A percentile compares a stretch with the other conserved stretches of the same genome.
Evolutionary conservation across 2,888 invertebrate genomes (phyloP).

Genomic region (Xylophagus ater): DNA sequence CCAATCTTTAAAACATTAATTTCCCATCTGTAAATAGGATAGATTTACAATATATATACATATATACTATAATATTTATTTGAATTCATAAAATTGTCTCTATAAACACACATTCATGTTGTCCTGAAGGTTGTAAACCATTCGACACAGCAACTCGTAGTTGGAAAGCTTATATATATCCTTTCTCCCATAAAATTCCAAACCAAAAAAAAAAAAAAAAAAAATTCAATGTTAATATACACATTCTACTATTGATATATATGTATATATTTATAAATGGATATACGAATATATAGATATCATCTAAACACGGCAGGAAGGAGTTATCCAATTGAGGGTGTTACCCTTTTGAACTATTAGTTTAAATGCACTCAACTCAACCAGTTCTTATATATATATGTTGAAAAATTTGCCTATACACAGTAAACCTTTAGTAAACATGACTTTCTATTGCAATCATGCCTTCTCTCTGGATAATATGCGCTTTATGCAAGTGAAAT

Average conservation of each 20-base stretch:
- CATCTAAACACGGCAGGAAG: slow-evolving; percentile 8
- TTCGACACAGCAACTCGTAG: slow-evolving; percentile 16
- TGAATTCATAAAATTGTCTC: too few relatives aligned
- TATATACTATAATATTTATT: too few relatives aligned
- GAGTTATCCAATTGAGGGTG: slow-evolving; percentile 8
- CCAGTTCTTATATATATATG: too few relatives aligned
- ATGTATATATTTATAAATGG: too few relatives aligned
- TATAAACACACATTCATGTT: too few relatives aligned
- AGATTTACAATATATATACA: too few relatives aligned
- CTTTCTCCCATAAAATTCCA: slow-evolving; percentile 9
- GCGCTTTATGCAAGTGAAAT: slow-evolving; percentile 13
- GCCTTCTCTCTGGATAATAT: slow-evolving; percentile 12
- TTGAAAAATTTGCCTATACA: not conserved
- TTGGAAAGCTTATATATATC: slow-evolving; percentile 13
- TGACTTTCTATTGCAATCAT: not conserved
- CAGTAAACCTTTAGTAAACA: not conserved
- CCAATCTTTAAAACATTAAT: slow-evolving; percentile 15
- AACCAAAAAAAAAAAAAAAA: too few relatives aligned
- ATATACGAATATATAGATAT: too few relatives aligned
- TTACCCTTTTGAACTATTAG: slow-evolving; percentile 1
- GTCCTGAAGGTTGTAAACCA: slow-evolving; percentile 16
- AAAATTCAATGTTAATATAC: too few relatives aligned
- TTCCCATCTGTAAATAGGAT: slow-evolving; percentile 4
- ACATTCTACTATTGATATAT: too few relatives aligned
- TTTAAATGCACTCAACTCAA: not conserved